Percentiles rank a stretch among this genome's conserved stretches.
Evolutionary conservation across 2,888 invertebrate species (phyloP).

Genomic region (Brachyptera putata): DNA sequence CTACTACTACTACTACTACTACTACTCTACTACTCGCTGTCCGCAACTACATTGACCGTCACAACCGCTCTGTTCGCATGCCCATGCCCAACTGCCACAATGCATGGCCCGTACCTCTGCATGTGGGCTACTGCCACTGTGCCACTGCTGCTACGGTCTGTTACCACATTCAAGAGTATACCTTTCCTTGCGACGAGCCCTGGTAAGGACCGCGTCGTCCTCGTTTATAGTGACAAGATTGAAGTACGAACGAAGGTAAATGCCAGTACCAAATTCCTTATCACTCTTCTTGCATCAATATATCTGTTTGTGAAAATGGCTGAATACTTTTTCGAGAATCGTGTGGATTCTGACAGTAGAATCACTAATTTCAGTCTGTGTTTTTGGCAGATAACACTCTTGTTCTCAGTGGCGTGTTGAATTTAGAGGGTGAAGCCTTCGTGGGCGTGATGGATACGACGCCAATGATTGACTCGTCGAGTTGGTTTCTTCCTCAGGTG

Average conservation of each 20-base stretch:
- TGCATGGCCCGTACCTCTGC: constrained; percentile 33
- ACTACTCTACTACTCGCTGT: background rate
- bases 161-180: constrained; percentile 42
- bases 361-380: no score
- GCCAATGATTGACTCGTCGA: no score
- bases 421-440: no score
- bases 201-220: constrained; percentile 51
- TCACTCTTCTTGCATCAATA: constrained; percentile 8
- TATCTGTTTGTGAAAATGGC: no score
- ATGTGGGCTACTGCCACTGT: constrained; percentile 35
- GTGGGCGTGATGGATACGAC: no score
- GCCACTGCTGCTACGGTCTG: constrained; percentile 32
- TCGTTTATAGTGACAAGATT: constrained; percentile 52
- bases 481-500: no score
- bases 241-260: constrained; percentile 51
- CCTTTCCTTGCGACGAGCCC: constrained; percentile 48
- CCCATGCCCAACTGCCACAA: constrained; percentile 30
- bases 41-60: no score
- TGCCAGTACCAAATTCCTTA: no score
- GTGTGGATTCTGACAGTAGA: background rate
- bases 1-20: background rate
- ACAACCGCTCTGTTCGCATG: constrained; percentile 26
- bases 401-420: no score
- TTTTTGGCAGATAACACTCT: no score
- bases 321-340: background rate